Percentiles rank a stretch among this genome's conserved stretches.
These are phyloP conservation scores for Trogon melanurus DNA, from an alignment of 2,113 vertebrate species.

Conservation along the genomic window DNA sequence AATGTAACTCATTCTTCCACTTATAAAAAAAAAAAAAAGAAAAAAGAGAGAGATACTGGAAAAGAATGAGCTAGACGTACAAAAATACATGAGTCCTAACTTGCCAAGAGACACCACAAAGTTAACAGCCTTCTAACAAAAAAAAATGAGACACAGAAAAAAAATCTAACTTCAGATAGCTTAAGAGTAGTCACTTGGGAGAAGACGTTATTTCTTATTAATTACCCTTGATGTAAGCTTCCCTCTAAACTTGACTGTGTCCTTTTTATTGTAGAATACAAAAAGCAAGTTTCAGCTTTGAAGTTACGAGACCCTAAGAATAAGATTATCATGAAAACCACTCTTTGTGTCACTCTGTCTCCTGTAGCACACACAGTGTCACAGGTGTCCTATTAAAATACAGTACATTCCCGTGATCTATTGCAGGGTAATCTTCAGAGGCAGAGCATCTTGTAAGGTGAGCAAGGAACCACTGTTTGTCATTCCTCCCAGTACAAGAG, in stretches of 20 bases:
- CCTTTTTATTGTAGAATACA: not conserved
- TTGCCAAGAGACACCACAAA: not conserved
- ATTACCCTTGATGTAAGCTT: not conserved
- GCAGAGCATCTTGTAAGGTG: not conserved
- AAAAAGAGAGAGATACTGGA: not conserved
- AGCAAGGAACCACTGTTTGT: not conserved
- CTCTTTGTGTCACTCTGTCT: not conserved
- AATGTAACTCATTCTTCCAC: conserved; percentile 6
- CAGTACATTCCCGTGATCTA: not conserved
- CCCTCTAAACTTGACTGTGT: not conserved
- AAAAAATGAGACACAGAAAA: not conserved
- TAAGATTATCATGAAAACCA: not conserved
- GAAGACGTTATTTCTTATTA: not conserved
- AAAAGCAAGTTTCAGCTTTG: not conserved
- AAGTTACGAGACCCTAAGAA: not conserved
- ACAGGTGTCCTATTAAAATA: not conserved
- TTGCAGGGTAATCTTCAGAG: not conserved
- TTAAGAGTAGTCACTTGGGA: not conserved
- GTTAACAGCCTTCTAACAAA: not conserved
- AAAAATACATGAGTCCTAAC: not conserved
- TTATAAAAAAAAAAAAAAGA: not conserved
- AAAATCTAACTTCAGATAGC: not conserved
- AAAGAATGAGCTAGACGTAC: not conserved
- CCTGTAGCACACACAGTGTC: not conserved
- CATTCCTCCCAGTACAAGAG: not conserved